These are phyloP conservation scores for Bubalus kerabau DNA, from an alignment of 2,113 vertebrate genomes.

Conservation along the genomic window DNA sequence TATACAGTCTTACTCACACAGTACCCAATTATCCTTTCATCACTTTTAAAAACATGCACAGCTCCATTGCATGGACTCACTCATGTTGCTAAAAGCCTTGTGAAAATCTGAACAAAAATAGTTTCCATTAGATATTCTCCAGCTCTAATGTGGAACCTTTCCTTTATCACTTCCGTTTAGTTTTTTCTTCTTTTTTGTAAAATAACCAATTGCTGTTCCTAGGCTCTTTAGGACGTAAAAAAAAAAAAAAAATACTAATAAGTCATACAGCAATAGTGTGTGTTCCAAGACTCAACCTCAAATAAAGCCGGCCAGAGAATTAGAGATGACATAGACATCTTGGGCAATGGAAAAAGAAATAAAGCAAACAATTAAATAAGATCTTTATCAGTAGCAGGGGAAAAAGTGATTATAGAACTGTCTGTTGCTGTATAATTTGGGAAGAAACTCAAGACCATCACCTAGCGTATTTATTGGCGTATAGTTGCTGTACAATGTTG, in stretches of 20 bases:
- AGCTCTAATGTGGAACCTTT: neutral
- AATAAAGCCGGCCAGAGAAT: neutral
- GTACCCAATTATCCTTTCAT: neutral
- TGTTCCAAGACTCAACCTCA: neutral
- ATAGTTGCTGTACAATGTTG: neutral
- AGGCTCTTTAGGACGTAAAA: neutral
- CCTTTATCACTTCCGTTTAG: neutral
- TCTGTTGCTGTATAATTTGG: neutral
- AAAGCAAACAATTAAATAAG: neutral
- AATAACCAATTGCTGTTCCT: neutral
- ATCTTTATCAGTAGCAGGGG: neutral
- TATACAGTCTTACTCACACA: neutral
- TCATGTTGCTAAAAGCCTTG: neutral
- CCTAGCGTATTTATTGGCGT: neutral
- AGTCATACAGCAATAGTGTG: neutral
- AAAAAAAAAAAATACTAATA: neutral
- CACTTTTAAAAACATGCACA: neutral
- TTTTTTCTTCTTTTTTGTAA: neutral
- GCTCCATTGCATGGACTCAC: neutral
- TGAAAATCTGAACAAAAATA: conserved; percentile 28
- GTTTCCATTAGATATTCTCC: neutral
- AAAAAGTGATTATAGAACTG: neutral
- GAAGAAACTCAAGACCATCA: neutral
- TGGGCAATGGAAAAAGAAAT: neutral
- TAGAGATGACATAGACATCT: neutral